Percentiles rank a stretch among this genome's conserved stretches.
Evolutionary conservation across 2,888 invertebrate species (phyloP).

Genomic region (Buathra laborator): DNA sequence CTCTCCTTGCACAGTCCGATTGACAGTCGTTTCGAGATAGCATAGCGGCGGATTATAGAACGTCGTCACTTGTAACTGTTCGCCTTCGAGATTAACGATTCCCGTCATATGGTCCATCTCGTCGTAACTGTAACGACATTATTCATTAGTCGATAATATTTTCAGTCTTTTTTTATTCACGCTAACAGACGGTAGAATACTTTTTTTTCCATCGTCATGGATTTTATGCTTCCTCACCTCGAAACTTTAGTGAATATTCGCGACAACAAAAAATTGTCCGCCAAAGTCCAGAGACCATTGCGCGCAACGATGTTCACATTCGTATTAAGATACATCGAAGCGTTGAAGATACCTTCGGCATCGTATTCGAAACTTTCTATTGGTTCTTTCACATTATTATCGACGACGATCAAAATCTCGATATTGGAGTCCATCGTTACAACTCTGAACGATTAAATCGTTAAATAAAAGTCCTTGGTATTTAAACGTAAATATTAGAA

Average conservation of each 20-base stretch:
- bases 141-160: too few relatives aligned
- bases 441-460: conserved; percentile 67
- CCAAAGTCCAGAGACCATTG: conserved; percentile 75
- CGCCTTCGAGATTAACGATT: conserved; percentile 74
- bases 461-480: background rate
- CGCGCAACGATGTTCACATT: conserved; percentile 74
- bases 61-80: conserved; percentile 74
- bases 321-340: conserved; percentile 71
- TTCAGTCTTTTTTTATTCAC: too few relatives aligned
- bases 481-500: background rate
- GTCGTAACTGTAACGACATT: conserved; percentile 67
- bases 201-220: background rate
- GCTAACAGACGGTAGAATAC: background rate
- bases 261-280: conserved; percentile 75
- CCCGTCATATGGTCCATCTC: conserved; percentile 68
- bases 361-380: conserved; percentile 55
- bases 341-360: conserved; percentile 70
- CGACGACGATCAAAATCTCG: conserved; percentile 75
- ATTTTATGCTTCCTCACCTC: conserved; percentile 67
- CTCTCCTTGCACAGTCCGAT: conserved; percentile 73
- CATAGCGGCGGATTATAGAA: conserved; percentile 78
- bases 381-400: conserved; percentile 36
- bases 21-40: conserved; percentile 74
- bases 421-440: conserved; percentile 68
- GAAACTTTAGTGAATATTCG: conserved; percentile 72